Conservation (phyloP, 2,113 vertebrate species). For the Oncorhynchus gorbuscha region DNA sequence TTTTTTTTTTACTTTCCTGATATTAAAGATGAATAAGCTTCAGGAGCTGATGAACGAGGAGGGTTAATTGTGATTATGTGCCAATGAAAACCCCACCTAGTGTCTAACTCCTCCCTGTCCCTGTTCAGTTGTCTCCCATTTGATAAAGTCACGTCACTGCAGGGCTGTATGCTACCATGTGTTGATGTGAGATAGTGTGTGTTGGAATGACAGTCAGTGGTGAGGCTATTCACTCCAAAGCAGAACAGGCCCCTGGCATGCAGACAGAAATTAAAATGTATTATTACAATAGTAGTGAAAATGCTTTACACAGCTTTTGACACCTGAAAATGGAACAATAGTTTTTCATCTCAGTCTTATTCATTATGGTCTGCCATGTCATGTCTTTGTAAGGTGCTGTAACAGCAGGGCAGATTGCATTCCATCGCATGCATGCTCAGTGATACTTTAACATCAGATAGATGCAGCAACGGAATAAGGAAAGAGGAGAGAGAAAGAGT, state of each 20-base stretch:
- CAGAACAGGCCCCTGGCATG: slow-evolving; percentile 61
- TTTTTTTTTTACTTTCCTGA: slow-evolving; percentile 68
- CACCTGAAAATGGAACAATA: slow-evolving; percentile 61
- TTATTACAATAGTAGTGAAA: slow-evolving; percentile 73
- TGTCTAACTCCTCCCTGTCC: slow-evolving; percentile 53
- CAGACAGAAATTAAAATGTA: slow-evolving; percentile 67
- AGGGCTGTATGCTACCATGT: slow-evolving; percentile 40
- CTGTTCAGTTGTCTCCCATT: slow-evolving; percentile 52
- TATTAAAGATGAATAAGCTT: slow-evolving; percentile 33
- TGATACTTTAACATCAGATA: slow-evolving; percentile 56
- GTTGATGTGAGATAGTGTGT: slow-evolving; percentile 42
- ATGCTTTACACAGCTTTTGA: slow-evolving; percentile 61
- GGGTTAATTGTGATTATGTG: slow-evolving; percentile 58
- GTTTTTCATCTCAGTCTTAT: slow-evolving; percentile 13
- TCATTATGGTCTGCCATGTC: slow-evolving; percentile 33
- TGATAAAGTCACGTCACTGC: slow-evolving; percentile 46
- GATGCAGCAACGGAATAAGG: slow-evolving; percentile 40
- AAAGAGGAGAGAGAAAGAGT: not conserved
- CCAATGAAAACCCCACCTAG: slow-evolving; percentile 57
- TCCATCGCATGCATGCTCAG: slow-evolving; percentile 70
- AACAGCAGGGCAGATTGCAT: slow-evolving; percentile 55
- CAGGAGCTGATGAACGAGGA: slow-evolving; percentile 48
- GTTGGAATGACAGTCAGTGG: slow-evolving; percentile 59
- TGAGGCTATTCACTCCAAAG: slow-evolving; percentile 71
- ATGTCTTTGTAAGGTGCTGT: slow-evolving; percentile 46